A percentile compares a stretch with the other conserved stretches of the same genome.
These are phyloP conservation scores for Parazoanthus swiftii DNA, from an alignment of 92 coral and sea anemone species.

Conservation along the genomic window DNA sequence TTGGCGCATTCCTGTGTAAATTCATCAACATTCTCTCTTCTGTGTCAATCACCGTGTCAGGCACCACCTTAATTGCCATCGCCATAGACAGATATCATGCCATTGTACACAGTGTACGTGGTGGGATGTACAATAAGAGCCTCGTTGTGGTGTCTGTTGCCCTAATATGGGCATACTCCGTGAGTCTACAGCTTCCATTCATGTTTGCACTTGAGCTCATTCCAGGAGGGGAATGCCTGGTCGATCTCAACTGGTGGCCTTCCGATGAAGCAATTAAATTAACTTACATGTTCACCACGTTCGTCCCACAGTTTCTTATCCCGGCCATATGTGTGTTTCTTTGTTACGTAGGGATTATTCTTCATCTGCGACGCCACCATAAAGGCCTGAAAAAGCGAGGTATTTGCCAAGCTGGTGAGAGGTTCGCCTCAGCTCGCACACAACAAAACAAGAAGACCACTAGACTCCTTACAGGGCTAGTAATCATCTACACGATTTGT, in stretches of 20 bases:
- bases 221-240: constrained; percentile 62
- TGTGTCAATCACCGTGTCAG: constrained; percentile 78
- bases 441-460: constrained; percentile 83
- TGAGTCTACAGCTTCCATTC: constrained; percentile 69
- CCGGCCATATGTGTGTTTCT: constrained; percentile 64
- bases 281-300: constrained; percentile 67
- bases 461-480: constrained; percentile 72
- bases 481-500: constrained; percentile 68
- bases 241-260: constrained; percentile 71
- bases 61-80: constrained; percentile 67
- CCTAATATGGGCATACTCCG: constrained; percentile 66
- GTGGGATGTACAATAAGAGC: constrained; percentile 48
- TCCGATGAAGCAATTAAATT: constrained; percentile 48
- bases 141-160: constrained; percentile 51
- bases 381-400: constrained; percentile 62
- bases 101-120: constrained; percentile 60
- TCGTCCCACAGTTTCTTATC: constrained; percentile 73
- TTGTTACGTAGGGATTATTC: constrained; percentile 58
- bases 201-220: constrained; percentile 64
- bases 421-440: constrained; percentile 55
- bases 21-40: constrained; percentile 65
- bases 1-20: constrained; percentile 77
- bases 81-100: constrained; percentile 73
- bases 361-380: constrained; percentile 59
- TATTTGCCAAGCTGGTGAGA: constrained; percentile 50